Evolutionary conservation across 2,113 vertebrate genomes (phyloP), one percentile per base, ranked within the genome.

Genomic region (Pygoscelis antarcticus): DNA sequence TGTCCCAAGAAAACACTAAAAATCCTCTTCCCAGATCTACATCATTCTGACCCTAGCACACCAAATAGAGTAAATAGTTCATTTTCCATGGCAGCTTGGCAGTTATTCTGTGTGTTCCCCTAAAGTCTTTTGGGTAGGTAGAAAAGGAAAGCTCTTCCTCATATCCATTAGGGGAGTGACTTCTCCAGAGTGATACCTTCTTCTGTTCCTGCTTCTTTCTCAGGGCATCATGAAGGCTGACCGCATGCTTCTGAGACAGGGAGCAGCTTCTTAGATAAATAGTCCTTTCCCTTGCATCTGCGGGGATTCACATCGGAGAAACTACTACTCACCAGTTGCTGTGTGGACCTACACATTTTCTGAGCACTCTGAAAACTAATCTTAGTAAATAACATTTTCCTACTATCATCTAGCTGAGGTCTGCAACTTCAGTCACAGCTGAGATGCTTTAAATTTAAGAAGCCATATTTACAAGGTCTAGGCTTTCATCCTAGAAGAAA

Each of bases 381-480:
- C 27, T 52, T 84, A 64, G 27, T 60, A 85, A 87, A 71, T 61
- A 83, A 54, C 19, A 61, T 77, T 89, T 87, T 86, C 14, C 19
- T 89, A 30, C 51, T 52, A 40, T 42, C 42, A 25, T 18, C 61
- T 72, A 71, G 29, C 46, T 81, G n/a, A 81, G 18, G 12, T 78
- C 61, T 47, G 68, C 15, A n/a, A 70, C 47, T 55, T 88, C 27
- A 69, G 72, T 18, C 60, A 54, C 55, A 92, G 38, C 30, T 87
- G 71, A 83, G n/a, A 72, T 44, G 32, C 55, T 95, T 94, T 92
- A 58, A 34, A 81, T 95, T 94, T 95, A 84, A 76, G n/a, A 13
- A 60, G 9, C 13, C 21, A 4, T 76, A 47, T 85, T 89, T 87
- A 70, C 27, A 81, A 87, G 32, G 6, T n/a, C 46, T 66, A 86